Evolutionary conservation across 2,888 invertebrate genomes (phyloP).

Genomic region (Embidobia sp.): DNA sequence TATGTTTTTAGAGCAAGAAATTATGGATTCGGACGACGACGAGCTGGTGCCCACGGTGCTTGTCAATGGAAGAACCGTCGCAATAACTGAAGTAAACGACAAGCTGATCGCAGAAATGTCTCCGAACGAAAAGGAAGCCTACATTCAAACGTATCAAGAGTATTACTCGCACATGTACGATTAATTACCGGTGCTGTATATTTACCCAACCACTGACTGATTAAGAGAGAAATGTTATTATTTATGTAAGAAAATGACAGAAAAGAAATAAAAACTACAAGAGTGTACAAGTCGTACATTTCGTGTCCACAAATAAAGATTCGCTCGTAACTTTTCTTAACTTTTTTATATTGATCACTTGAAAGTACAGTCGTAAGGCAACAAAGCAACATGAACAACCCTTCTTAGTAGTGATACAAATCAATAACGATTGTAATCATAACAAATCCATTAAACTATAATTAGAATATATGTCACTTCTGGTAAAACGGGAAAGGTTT

Average conservation of each 20-base stretch:
- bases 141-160: constrained; percentile 96
- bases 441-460: constrained; percentile 69
- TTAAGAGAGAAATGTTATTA: constrained; percentile 34
- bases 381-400: constrained; percentile 71
- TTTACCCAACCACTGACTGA: background rate
- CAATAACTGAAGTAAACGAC: constrained; percentile 93
- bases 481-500: constrained; percentile 78
- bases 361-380: constrained; percentile 76
- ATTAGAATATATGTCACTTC: constrained; percentile 79
- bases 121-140: constrained; percentile 94
- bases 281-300: background rate
- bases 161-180: constrained; percentile 95
- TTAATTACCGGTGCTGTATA: constrained; percentile 78
- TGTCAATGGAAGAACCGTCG: constrained; percentile 90
- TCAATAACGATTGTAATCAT: constrained; percentile 50
- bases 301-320: background rate
- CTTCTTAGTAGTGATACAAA: constrained; percentile 42
- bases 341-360: constrained; percentile 69
- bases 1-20: constrained; percentile 84
- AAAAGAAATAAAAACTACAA: constrained; percentile 17
- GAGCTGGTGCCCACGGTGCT: constrained; percentile 91
- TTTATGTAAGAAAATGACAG: constrained; percentile 35
- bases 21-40: constrained; percentile 89
- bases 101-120: constrained; percentile 95
- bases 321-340: constrained; percentile 27